A percentile compares a stretch with the other conserved stretches of the same genome.
Conservation (phyloP, 2,888 invertebrate genomes). For the Thysanoteuthis rhombus region DNA sequence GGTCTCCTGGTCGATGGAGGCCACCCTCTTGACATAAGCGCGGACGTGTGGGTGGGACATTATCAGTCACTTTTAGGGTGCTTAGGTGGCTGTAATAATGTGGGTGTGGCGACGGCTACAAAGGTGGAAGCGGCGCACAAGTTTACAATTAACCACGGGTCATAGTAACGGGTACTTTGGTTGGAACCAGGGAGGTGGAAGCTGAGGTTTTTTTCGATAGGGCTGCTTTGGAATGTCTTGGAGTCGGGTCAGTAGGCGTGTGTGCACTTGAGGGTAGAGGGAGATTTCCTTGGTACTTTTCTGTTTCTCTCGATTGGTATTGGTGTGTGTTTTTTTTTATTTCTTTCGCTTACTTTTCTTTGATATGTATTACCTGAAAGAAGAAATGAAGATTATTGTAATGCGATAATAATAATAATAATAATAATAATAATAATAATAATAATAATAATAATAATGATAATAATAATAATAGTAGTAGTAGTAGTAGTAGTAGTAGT, state of each 20-base stretch:
- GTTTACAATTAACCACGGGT: background rate
- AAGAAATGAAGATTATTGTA: background rate
- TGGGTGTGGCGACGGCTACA: background rate
- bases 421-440: too few species aligned
- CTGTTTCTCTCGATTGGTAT: background rate
- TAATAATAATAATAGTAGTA: too few species aligned
- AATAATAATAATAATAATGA: too few species aligned
- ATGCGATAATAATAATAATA: too few species aligned
- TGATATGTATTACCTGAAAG: background rate
- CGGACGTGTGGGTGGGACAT: constrained; percentile 55
- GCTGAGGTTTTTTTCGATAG: background rate
- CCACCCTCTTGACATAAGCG: constrained; percentile 63
- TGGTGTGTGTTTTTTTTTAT: background rate
- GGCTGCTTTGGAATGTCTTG: background rate
- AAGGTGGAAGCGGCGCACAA: background rate
- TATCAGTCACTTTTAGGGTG: background rate
- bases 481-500: too few species aligned
- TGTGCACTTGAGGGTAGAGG: background rate
- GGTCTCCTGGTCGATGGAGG: constrained; percentile 58
- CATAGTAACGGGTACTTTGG: background rate
- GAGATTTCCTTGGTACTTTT: background rate
- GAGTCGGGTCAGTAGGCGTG: background rate
- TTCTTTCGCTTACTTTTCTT: background rate
- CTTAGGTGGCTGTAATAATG: background rate
- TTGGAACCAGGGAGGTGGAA: background rate